These are phyloP conservation scores for Sialia sialis DNA, from an alignment of 2,113 vertebrate genomes.

Conservation along the genomic window DNA sequence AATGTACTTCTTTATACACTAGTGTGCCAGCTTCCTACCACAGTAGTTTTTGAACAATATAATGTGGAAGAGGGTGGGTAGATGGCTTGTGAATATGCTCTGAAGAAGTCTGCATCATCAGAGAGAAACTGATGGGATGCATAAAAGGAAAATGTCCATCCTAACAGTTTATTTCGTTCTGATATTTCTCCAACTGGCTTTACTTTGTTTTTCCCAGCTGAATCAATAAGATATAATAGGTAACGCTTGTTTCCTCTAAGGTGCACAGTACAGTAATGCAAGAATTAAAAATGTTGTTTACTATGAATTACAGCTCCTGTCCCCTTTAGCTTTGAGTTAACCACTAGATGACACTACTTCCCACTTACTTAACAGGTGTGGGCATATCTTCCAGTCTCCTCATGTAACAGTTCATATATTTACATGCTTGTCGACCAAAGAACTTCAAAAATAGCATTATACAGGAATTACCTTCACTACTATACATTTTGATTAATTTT, in stretches of 20 bases:
- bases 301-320: neutral
- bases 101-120: neutral
- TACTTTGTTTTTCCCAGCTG: neutral
- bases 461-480: neutral
- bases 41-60: neutral
- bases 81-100: neutral
- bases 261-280: neutral
- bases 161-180: neutral
- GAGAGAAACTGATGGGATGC: neutral
- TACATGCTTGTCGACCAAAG: neutral
- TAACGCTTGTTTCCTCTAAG: neutral
- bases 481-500: neutral
- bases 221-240: neutral
- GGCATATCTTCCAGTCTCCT: neutral
- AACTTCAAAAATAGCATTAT: neutral
- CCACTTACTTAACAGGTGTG: constrained; percentile 24
- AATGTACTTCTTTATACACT: neutral
- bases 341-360: constrained; percentile 65
- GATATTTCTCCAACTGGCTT: neutral
- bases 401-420: neutral
- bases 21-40: neutral
- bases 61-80: neutral
- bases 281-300: neutral
- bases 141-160: neutral
- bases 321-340: neutral